Evolutionary conservation across 2,888 invertebrate species (phyloP), one percentile per base, ranked within the genome.

Genomic region (Parnassius orleans): DNA sequence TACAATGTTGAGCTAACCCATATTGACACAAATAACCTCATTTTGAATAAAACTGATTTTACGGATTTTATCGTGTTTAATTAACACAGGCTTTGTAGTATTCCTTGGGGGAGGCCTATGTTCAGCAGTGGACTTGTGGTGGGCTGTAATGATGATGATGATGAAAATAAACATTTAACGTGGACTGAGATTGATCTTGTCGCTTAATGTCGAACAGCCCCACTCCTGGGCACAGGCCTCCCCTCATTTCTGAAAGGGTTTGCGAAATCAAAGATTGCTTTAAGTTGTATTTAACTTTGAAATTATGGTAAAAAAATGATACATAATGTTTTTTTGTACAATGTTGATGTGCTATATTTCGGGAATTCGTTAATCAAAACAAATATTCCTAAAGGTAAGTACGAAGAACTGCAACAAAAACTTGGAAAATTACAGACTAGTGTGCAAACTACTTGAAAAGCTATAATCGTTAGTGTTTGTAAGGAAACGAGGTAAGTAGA

Each of bases 21-120:
- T 85, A 82, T 85, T 83, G 84, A 84, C 83, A 82, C 79, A 83
- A 80, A 78, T 79, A 72, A 74, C 80, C 82, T 74, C 77, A 83
- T 84, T 85, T 86, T 84, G 7, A 33, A 33, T 33, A 33, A 33
- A 33, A 33, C 33, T 33, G 33, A 33, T 33, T 33, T 33, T 7
- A 33, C 7, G 33, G 33, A 33, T 33, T 24, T 24, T 24, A 24
- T 24, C 24, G 7, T 33, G 33, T 33, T 33, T 7, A 33, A 33
- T 33, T 7, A 33, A 33, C 33, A 33, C 33, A 33, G 33, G 7
- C 7, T 33, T 33, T 33, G 33, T 33, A 33, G 3, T 7, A 24
- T 3, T 24, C 24, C 24, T 24, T 24, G 3, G 24, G 24, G 24
- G 24, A 24, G 5, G 24, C 24, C 24, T 5, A 24, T 24, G 24